phyloP scores from a whole-genome alignment of 2,888 invertebrate species.

The Agonopterix alstromeriana region DNA sequence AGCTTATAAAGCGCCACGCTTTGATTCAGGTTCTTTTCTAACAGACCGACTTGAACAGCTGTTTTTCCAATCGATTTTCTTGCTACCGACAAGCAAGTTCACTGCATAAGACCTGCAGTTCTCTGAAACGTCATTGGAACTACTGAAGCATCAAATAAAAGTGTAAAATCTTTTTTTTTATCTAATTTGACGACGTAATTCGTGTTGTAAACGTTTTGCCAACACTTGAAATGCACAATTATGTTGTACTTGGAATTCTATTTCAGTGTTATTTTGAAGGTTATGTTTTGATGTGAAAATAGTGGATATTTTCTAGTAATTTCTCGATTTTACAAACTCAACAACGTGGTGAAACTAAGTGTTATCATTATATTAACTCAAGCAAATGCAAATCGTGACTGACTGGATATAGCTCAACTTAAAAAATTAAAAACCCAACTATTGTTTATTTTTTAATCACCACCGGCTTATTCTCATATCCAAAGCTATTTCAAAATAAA shows the following conservation, averaged over 20 bases:
- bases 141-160: background rate
- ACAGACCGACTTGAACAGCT: slow-evolving; percentile 37
- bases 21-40: background rate
- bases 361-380: background rate
- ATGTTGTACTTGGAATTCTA: background rate
- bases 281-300: slow-evolving; percentile 34
- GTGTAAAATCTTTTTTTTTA: no score
- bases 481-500: background rate
- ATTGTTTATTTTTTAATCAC: background rate
- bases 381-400: background rate
- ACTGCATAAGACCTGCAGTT: slow-evolving; percentile 43
- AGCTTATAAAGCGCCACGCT: no score
- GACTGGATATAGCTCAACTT: background rate
- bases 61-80: slow-evolving; percentile 57
- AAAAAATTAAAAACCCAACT: background rate
- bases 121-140: slow-evolving; percentile 9
- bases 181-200: background rate
- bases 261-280: slow-evolving; percentile 19
- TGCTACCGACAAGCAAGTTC: slow-evolving; percentile 44
- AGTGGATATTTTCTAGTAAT: background rate
- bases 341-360: background rate
- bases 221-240: background rate
- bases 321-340: background rate
- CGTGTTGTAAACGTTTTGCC: background rate
- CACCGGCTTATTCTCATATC: background rate